Base-by-base conservation (phyloP, 2,797 vertebrate species). In the Rhinella marina region DNA sequence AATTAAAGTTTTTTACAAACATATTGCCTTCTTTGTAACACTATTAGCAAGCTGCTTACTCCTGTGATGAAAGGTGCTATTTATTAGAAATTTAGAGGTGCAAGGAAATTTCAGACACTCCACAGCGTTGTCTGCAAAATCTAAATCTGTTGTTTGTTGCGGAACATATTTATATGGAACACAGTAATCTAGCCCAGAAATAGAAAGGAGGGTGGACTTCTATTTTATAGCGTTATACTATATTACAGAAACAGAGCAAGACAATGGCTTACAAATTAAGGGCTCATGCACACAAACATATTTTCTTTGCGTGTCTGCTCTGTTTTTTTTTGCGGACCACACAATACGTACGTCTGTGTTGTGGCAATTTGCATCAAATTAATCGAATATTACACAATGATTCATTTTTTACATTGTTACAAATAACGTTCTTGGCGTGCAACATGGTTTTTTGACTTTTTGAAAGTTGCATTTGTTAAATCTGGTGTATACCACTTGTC, bases 1-100 rank as follows among this genome's bases (percentile, higher is more conserved):
- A 97, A 97, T 96, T 96, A 94, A 96, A 96, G 93, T 94, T 96
- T 95, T 95, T 94, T 95, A 95, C 94, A 96, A 96, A 94, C 94
- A 93, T 94, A 94, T 93, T 95, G 94, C 93, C 94, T 93, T 93
- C 90, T 91, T 93, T 90, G 92, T 91, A 93, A 94, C 90, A 91
- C 92, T 91, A 92, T 92, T 92, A 93, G 89, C 79, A 90, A 92
- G 86, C 92, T 92, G 92, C 91, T 88, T 90, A 89, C 90, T 93
- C 90, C 91, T 92, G 92, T 92, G 94, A 93, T 92, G 87, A 92
- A 91, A 92, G 88, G 89, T 87, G 90, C 91, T 91, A 91, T 90
- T 91, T 87, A 70, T 87, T 92, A 92, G 92, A 90, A 92, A 90
- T 91, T 90, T 91, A 90, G 84, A 90, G 89, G 88, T 89, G 84